Conservation (phyloP, 92 coral and sea anemone genomes). For the Phenganax subtilis region DNA sequence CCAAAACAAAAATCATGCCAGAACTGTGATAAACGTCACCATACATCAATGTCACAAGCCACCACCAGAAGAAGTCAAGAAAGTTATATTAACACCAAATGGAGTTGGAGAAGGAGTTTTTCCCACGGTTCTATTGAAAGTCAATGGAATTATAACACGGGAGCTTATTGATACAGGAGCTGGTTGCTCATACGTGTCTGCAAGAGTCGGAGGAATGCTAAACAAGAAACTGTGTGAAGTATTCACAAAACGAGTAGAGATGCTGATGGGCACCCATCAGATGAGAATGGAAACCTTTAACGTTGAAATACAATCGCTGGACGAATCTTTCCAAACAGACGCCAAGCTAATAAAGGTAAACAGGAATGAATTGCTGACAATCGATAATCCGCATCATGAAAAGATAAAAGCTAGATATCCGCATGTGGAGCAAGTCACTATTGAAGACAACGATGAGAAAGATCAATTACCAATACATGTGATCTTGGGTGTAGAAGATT, state of each 20-base stretch:
- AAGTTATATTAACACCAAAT: slow-evolving; percentile 4
- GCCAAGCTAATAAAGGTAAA: slow-evolving; percentile 28
- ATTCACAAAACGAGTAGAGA: not conserved
- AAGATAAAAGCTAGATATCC: not conserved
- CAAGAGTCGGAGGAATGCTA: not conserved
- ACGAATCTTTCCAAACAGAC: slow-evolving; percentile 7
- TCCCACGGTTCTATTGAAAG: slow-evolving; percentile 3
- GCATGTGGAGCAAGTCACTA: not conserved
- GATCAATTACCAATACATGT: slow-evolving; percentile 29
- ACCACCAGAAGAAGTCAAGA: not conserved
- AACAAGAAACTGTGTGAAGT: slow-evolving; percentile 13
- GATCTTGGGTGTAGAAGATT: slow-evolving; percentile 27
- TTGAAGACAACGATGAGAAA: slow-evolving; percentile 25
- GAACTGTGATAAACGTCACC: not conserved
- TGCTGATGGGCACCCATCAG: not conserved
- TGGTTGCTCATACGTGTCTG: slow-evolving; percentile 8
- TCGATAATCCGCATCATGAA: slow-evolving; percentile 22
- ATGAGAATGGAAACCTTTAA: slow-evolving; percentile 12
- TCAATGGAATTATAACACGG: slow-evolving; percentile 1
- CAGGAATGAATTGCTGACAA: slow-evolving; percentile 9
- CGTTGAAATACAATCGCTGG: slow-evolving; percentile 1
- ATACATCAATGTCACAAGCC: slow-evolving; percentile 22
- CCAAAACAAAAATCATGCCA: slow-evolving; percentile 6
- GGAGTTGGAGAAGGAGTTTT: not conserved
- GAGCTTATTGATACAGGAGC: slow-evolving; percentile 20